Evolutionary conservation across 2,113 vertebrate genomes (phyloP), one percentile per base, ranked within the genome.

Genomic region (Eulemur macaco): DNA sequence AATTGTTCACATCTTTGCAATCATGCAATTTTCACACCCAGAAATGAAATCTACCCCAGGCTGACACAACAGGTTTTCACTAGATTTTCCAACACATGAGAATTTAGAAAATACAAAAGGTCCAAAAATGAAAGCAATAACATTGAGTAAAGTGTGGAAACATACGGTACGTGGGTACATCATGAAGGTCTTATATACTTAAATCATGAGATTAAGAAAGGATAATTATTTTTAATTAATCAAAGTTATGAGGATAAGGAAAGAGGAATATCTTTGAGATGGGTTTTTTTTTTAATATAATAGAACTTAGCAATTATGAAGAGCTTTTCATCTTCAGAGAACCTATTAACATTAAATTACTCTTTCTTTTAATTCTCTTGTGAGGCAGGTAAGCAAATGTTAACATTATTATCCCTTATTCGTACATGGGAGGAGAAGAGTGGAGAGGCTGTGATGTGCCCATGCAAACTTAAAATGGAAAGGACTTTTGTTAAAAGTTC

Each of bases 321-420:
- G 37, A 42, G 54, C 77, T 93, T 87, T 95, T 97, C 93, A 93
- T 96, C 93, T 97, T 97, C 96, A 97, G 87, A 97, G 95, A 77
- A 93, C 86, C 45, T 91, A 84, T 96, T 95, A 93, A 88, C 93
- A 84, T 93, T 82, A 97, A 95, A 93, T 95, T 87, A 91, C 87
- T 95, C 54, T 91, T 74, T 74, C 71, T 96, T 86, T 52, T 88
- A 78, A 93, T 90, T 97, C 66, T 93, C 95, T 93, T 54, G 31
- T 77, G 47, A 93, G 47, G 69, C 78, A 88, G 31, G 63, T 84
- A 90, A 86, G 85, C 52, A 68, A 89, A 94, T 86, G 56, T 68
- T 68, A 86, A 69, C 66, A 29, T 89, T 92, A 95, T 95, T 95
- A 93, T 96, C 58, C 60, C 81, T 92, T 63, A 77, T 69, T 81